These are phyloP conservation scores for Anas bernieri DNA, from an alignment of 2,797 vertebrate species.

Conservation along the genomic window DNA sequence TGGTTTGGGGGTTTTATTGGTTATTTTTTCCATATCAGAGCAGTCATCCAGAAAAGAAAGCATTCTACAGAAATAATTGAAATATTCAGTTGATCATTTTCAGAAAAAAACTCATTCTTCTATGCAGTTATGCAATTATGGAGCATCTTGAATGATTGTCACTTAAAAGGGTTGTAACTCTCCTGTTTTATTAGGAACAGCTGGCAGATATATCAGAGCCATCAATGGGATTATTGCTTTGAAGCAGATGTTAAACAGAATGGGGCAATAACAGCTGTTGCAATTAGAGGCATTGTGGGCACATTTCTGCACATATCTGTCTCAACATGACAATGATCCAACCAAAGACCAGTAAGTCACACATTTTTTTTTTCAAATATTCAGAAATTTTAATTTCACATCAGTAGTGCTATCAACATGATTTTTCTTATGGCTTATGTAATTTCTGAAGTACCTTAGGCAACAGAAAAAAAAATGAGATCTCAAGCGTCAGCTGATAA, in stretches of 20 bases:
- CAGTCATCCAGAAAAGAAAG: slow-evolving; percentile 24
- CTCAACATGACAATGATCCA: slow-evolving; percentile 43
- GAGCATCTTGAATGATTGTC: slow-evolving; percentile 52
- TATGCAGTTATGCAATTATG: slow-evolving; percentile 22
- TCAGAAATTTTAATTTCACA: slow-evolving; percentile 12
- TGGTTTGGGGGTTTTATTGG: not conserved
- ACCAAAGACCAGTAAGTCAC: slow-evolving; percentile 26
- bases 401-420: not conserved
- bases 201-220: slow-evolving; percentile 49
- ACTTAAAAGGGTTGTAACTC: slow-evolving; percentile 65
- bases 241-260: slow-evolving; percentile 71
- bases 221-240: slow-evolving; percentile 41
- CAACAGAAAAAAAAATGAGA: not conserved
- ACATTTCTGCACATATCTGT: slow-evolving; percentile 35
- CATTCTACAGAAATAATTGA: slow-evolving; percentile 10
- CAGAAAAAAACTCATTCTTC: not conserved
- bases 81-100: slow-evolving; percentile 2
- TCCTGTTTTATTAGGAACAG: slow-evolving; percentile 66
- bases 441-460: not conserved
- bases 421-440: not conserved
- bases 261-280: slow-evolving; percentile 39
- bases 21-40: not conserved
- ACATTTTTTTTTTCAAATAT: not conserved
- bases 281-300: slow-evolving; percentile 60
- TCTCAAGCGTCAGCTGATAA: not conserved